Conservation (phyloP, 2,797 vertebrate species). For the Chrosomus eos region DNA sequence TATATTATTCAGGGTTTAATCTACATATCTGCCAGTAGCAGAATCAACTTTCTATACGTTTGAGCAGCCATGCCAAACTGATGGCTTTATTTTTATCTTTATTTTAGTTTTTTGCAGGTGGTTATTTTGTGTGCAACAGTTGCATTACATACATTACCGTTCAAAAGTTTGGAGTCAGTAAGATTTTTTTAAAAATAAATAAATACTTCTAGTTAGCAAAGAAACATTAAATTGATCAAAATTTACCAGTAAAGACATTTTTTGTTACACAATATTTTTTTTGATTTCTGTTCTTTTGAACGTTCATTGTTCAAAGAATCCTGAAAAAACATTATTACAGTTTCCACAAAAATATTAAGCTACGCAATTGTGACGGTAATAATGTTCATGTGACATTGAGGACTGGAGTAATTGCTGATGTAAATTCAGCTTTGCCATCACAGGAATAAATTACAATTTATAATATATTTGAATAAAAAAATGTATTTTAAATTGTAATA, state of each 20-base stretch:
- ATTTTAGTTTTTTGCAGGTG: slow-evolving; percentile 60
- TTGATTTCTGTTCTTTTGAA: neutral
- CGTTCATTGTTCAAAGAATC: neutral
- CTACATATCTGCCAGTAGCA: slow-evolving; percentile 67
- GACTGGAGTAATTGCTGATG: neutral
- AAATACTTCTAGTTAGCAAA: neutral
- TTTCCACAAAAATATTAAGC: too few relatives aligned
- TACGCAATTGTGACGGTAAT: too few relatives aligned
- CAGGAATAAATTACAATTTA: too few relatives aligned
- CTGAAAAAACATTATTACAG: too few relatives aligned
- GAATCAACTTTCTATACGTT: slow-evolving; percentile 67
- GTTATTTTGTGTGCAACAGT: slow-evolving; percentile 55
- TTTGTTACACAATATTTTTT: neutral
- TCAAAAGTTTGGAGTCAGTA: slow-evolving; percentile 3
- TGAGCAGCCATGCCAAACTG: slow-evolving; percentile 36
- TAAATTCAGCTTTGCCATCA: too few relatives aligned
- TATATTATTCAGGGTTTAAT: slow-evolving; percentile 78
- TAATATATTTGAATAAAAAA: neutral
- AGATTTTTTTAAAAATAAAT: neutral
- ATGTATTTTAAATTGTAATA: neutral
- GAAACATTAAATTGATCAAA: neutral
- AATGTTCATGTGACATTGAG: too few relatives aligned
- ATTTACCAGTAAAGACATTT: neutral
- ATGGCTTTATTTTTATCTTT: slow-evolving; percentile 65
- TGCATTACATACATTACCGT: neutral